Evolutionary conservation across 2,113 vertebrate species (phyloP).

Genomic region (Thermophis baileyi): DNA sequence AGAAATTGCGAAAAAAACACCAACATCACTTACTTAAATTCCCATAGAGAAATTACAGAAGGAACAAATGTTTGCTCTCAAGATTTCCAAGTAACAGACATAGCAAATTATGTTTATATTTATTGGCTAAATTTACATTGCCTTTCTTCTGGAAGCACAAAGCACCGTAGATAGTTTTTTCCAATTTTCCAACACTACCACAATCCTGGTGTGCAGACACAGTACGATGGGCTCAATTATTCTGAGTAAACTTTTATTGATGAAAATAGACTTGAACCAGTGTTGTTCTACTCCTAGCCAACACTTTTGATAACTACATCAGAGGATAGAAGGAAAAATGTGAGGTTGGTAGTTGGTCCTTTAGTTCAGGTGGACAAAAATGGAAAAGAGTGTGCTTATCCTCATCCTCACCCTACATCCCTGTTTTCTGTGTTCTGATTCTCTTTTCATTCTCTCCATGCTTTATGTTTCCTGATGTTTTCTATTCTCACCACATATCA

Average conservation of each 20-base stretch:
- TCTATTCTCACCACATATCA: background rate
- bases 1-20: no score
- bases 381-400: background rate
- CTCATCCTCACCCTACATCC: background rate
- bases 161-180: background rate
- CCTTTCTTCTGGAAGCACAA: background rate
- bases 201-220: background rate
- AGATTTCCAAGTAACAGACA: background rate
- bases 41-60: no score
- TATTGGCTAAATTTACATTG: background rate
- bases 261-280: no score
- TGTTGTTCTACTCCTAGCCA: no score
- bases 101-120: background rate
- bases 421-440: background rate
- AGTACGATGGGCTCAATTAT: background rate
- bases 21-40: no score
- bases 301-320: no score
- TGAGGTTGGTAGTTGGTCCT: no score
- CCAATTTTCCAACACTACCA: background rate
- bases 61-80: background rate
- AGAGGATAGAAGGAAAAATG: no score
- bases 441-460: background rate
- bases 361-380: background rate
- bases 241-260: no score
- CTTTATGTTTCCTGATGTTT: background rate